Conservation (phyloP, 1,140 invertebrate species). For the Telenomus remus region DNA sequence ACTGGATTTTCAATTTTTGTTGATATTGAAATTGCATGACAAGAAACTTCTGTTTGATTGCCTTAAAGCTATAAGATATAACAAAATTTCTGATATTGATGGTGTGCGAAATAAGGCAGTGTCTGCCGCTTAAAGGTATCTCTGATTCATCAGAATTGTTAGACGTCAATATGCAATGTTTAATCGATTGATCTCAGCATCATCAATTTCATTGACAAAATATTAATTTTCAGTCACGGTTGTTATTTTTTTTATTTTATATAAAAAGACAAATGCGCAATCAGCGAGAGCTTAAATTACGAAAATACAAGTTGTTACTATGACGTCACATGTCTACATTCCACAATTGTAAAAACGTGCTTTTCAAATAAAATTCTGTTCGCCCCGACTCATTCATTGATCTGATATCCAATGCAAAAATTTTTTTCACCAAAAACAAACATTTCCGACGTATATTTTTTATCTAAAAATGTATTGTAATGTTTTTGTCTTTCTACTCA, state of each 20-base stretch:
- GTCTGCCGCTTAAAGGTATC: not conserved
- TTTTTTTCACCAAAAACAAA: slow-evolving; percentile 35
- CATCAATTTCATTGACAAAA: slow-evolving; percentile 5
- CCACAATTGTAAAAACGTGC: slow-evolving; percentile 46
- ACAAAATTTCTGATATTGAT: not conserved
- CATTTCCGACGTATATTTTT: slow-evolving; percentile 15
- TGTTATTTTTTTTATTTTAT: no score
- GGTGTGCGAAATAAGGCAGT: not conserved
- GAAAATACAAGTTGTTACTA: slow-evolving; percentile 40
- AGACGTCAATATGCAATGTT: slow-evolving; percentile 4
- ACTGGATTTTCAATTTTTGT: not conserved
- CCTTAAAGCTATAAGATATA: not conserved
- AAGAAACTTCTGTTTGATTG: not conserved
- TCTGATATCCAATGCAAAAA: slow-evolving; percentile 12
- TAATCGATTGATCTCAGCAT: not conserved
- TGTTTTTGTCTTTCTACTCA: not conserved
- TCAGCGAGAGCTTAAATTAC: slow-evolving; percentile 34
- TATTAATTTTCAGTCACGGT: slow-evolving; percentile 4
- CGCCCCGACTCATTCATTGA: slow-evolving; percentile 33
- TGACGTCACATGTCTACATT: slow-evolving; percentile 35
- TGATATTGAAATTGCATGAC: not conserved
- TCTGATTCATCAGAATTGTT: slow-evolving; percentile 6
- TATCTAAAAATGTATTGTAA: slow-evolving; percentile 2
- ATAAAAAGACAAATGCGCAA: slow-evolving; percentile 18
- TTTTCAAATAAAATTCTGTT: slow-evolving; percentile 39